Conservation (phyloP, 2,888 invertebrate species). For the Synanthedon vespiformis region DNA sequence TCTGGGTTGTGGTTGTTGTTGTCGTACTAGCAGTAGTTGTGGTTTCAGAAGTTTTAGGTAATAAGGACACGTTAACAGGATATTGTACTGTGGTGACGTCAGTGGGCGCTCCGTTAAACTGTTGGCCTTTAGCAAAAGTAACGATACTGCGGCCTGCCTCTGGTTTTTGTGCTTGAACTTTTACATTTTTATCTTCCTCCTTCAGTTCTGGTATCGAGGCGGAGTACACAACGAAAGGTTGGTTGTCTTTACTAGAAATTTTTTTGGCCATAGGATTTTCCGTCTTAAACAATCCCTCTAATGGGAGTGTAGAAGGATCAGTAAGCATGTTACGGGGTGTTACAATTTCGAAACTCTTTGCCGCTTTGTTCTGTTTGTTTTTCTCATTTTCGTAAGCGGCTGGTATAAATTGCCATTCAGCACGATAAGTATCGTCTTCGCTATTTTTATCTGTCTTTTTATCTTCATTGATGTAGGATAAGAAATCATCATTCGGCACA, state of each 20-base stretch:
- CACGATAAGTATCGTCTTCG: slow-evolving; percentile 20
- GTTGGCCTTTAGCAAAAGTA: slow-evolving; percentile 52
- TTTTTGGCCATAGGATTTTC: slow-evolving; percentile 49
- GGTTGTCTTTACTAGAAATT: slow-evolving; percentile 26
- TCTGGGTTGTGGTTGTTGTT: slow-evolving; percentile 14
- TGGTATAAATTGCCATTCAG: slow-evolving; percentile 60
- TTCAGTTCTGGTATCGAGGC: slow-evolving; percentile 39
- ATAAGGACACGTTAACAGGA: slow-evolving; percentile 34
- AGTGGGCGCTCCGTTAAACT: slow-evolving; percentile 38
- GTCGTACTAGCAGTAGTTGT: slow-evolving; percentile 14
- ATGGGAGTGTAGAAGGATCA: slow-evolving; percentile 75
- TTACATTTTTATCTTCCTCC: slow-evolving; percentile 40
- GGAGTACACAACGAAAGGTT: slow-evolving; percentile 62
- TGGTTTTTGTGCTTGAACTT: slow-evolving; percentile 39
- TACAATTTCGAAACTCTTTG: slow-evolving; percentile 44
- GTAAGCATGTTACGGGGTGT: slow-evolving; percentile 45
- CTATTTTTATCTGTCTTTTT: slow-evolving; percentile 34
- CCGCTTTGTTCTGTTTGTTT: slow-evolving; percentile 24
- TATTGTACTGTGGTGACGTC: slow-evolving; percentile 28
- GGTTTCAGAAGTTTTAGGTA: slow-evolving; percentile 15
- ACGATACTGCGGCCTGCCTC: slow-evolving; percentile 41
- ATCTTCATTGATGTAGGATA: slow-evolving; percentile 51
- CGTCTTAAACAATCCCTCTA: slow-evolving; percentile 76
- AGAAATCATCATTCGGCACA: slow-evolving; percentile 38
- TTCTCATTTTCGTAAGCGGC: slow-evolving; percentile 60